These are phyloP conservation scores for Cassiopea xamachana DNA, from an alignment of 30 jellyfish, hydroid and myxozoan genomes.

Conservation along the genomic window DNA sequence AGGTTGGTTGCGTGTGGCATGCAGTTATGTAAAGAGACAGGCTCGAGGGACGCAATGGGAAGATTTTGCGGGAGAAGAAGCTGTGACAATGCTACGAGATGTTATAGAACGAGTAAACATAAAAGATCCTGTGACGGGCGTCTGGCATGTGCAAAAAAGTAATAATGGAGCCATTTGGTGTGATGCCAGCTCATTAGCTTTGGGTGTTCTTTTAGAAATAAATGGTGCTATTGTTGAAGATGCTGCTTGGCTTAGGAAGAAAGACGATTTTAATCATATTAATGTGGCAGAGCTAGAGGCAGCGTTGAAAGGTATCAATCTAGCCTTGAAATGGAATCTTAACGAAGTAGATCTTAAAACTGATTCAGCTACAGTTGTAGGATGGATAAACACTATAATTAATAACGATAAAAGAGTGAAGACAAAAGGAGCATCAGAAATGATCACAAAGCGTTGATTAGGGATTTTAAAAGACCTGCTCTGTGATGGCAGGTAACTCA, in stretches of 20 bases:
- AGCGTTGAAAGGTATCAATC: conserved; percentile 28
- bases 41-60: conserved; percentile 28
- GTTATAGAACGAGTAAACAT: neutral
- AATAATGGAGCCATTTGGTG: conserved; percentile 19
- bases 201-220: conserved; percentile 33
- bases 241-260: conserved; percentile 59
- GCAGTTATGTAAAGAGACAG: conserved; percentile 29
- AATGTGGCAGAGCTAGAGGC: conserved; percentile 58
- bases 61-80: conserved; percentile 1
- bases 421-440: conserved; percentile 19
- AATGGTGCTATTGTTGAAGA: conserved; percentile 53
- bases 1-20: conserved; percentile 47
- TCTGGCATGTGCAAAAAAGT: conserved; percentile 31
- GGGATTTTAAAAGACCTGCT: conserved; percentile 1
- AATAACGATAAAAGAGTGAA: neutral
- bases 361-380: conserved; percentile 33
- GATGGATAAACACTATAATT: conserved; percentile 22
- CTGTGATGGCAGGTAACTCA: neutral
- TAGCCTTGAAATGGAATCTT: conserved; percentile 32
- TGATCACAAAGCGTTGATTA: conserved; percentile 13
- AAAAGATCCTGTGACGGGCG: conserved; percentile 50
- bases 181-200: conserved; percentile 57
- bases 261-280: conserved; percentile 28
- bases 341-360: conserved; percentile 20
- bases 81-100: conserved; percentile 9